Conservation (phyloP, 2,888 invertebrate genomes). For the Sminthurides aquaticus region DNA sequence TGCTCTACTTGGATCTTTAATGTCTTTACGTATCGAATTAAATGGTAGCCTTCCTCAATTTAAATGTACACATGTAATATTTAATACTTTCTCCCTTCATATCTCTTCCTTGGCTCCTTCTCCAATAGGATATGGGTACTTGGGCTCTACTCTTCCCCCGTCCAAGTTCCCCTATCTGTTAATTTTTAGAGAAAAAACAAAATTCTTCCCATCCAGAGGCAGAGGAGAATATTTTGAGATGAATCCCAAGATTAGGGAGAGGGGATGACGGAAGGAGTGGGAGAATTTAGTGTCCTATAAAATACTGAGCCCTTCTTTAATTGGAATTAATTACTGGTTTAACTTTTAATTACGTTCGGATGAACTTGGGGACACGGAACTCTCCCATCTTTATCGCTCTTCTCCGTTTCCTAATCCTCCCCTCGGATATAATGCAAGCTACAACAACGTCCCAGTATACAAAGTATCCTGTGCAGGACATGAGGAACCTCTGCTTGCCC, state of each 20-base stretch:
- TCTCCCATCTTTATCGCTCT: background rate
- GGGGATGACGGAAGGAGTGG: background rate
- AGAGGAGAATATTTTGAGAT: background rate
- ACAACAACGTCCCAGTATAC: too few relatives aligned
- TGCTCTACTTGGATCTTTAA: background rate
- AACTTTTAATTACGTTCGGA: conserved; percentile 32
- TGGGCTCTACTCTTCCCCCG: background rate
- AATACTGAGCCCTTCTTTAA: conserved; percentile 20
- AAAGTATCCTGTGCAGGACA: too few relatives aligned
- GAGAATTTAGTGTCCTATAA: conserved; percentile 8
- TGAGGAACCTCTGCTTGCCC: too few relatives aligned
- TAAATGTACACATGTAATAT: background rate
- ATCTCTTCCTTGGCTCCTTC: too few relatives aligned
- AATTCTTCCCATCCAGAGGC: background rate
- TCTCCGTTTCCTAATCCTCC: too few relatives aligned
- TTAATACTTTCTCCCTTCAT: background rate
- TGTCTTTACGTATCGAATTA: background rate
- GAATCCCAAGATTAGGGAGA: background rate
- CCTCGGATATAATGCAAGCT: too few relatives aligned
- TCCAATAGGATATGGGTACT: background rate
- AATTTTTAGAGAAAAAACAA: background rate
- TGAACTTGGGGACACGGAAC: conserved; percentile 12
- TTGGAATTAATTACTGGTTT: conserved; percentile 35
- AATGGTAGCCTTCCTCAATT: background rate
- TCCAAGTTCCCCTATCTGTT: background rate